These are phyloP conservation scores for Lutjanus argentimaculatus DNA, from an alignment of 2,797 vertebrate species.

Conservation along the genomic window DNA sequence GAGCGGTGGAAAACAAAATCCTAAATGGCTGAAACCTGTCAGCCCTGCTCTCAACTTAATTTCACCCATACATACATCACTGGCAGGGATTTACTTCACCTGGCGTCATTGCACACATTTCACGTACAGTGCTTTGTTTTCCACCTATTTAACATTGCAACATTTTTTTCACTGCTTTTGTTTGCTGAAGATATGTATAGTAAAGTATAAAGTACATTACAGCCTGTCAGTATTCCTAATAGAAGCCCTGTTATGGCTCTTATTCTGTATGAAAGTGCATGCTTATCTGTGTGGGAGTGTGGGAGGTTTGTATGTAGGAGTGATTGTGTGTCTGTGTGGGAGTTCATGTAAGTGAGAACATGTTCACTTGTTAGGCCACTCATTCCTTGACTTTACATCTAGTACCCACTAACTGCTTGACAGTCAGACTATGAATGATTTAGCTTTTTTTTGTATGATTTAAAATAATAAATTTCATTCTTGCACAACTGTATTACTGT, in stretches of 20 bases:
- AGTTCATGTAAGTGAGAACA: conserved; percentile 27
- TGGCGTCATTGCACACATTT: too few relatives aligned
- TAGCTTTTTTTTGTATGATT: background rate
- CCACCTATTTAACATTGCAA: background rate
- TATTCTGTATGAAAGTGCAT: conserved; percentile 22
- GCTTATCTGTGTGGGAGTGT: conserved; percentile 18
- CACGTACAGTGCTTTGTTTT: too few relatives aligned
- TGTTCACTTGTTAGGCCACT: background rate
- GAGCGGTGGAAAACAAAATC: too few relatives aligned
- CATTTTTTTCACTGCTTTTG: background rate
- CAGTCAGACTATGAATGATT: background rate
- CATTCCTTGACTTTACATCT: conserved; percentile 13
- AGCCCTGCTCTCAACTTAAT: too few relatives aligned
- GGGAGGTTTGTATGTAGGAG: conserved; percentile 21
- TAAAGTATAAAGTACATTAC: background rate
- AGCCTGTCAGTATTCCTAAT: conserved; percentile 3
- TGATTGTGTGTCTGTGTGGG: conserved; percentile 32
- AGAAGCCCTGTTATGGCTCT: conserved; percentile 1
- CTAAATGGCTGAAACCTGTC: too few relatives aligned
- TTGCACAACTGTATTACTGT: background rate
- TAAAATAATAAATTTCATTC: conserved; percentile 1
- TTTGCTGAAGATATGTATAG: too few relatives aligned
- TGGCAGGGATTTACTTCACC: too few relatives aligned
- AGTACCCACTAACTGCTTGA: background rate
- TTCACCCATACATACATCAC: too few relatives aligned